Percentiles rank a stretch among this genome's conserved stretches.
These are phyloP conservation scores for Drosophila chauvacae DNA, from an alignment of 1,140 invertebrate genomes.

Conservation along the genomic window DNA sequence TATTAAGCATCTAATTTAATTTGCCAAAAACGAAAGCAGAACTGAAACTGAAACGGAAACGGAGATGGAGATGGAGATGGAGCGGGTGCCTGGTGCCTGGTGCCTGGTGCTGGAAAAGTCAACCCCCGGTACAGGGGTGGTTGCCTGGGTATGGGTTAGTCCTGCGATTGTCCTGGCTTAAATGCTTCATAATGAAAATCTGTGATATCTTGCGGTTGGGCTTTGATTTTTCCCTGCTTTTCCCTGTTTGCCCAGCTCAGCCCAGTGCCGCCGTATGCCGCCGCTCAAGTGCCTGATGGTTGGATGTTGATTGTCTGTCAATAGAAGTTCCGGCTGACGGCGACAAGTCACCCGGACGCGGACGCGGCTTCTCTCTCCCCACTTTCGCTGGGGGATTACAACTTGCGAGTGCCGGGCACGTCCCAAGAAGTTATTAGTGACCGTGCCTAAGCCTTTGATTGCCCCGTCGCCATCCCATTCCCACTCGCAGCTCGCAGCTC, in stretches of 20 bases:
- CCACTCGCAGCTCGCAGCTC: not conserved
- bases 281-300: constrained; percentile 71
- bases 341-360: constrained; percentile 9
- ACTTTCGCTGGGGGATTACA: constrained; percentile 40
- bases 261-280: constrained; percentile 12
- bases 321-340: constrained; percentile 50
- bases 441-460: constrained; percentile 76
- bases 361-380: not conserved
- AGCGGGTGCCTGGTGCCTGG: not conserved
- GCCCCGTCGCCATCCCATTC: constrained; percentile 21
- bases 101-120: constrained; percentile 28
- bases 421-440: constrained; percentile 63
- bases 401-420: constrained; percentile 68
- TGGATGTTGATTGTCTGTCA: constrained; percentile 81
- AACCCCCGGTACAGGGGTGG: constrained; percentile 15
- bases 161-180: constrained; percentile 49
- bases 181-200: constrained; percentile 83
- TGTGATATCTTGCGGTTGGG: constrained; percentile 72
- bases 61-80: constrained; percentile 1
- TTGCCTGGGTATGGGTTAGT: not conserved
- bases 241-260: constrained; percentile 9
- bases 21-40: constrained; percentile 42
- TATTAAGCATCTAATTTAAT: constrained; percentile 83
- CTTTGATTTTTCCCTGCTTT: constrained; percentile 66
- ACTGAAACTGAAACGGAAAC: constrained; percentile 1